These are phyloP conservation scores for Rhinoderma darwinii DNA, from an alignment of 2,113 vertebrate species.

Conservation along the genomic window DNA sequence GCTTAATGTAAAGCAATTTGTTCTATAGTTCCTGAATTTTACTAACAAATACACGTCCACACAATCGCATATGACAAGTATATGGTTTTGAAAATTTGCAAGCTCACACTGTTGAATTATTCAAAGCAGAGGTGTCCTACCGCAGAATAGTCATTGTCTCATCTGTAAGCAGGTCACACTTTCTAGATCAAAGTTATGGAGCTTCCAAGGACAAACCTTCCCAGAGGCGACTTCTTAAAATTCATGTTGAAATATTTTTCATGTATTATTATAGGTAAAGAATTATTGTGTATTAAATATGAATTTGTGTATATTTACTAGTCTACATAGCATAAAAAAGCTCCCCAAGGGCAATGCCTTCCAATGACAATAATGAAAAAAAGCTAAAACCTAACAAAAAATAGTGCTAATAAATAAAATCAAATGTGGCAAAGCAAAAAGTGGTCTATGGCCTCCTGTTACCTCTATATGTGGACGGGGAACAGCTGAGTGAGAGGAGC, in stretches of 20 bases:
- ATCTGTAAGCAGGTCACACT: not conserved
- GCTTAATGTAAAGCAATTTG: not conserved
- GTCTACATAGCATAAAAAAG: not conserved
- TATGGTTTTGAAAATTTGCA: not conserved
- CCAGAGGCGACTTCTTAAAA: not conserved
- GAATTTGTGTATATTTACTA: not conserved
- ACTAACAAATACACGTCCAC: not conserved
- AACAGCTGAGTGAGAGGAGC: too few relatives aligned
- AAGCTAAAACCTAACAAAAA: not conserved
- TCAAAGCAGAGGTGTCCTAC: not conserved
- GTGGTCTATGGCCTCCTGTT: too few relatives aligned
- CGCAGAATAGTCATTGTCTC: conserved; percentile 6
- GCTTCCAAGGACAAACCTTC: conserved; percentile 14
- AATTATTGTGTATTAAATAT: not conserved
- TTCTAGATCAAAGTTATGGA: not conserved
- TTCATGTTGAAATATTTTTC: not conserved
- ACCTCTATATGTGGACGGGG: too few relatives aligned
- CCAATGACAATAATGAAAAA: not conserved
- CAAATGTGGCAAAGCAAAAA: too few relatives aligned
- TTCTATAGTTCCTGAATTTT: not conserved
- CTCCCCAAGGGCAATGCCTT: not conserved
- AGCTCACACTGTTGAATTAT: not conserved
- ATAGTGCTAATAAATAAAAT: not conserved
- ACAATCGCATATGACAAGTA: not conserved
- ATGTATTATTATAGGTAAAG: not conserved